phyloP scores from a whole-genome alignment of 2,888 invertebrate genomes.

The Itoplectis maculator region DNA sequence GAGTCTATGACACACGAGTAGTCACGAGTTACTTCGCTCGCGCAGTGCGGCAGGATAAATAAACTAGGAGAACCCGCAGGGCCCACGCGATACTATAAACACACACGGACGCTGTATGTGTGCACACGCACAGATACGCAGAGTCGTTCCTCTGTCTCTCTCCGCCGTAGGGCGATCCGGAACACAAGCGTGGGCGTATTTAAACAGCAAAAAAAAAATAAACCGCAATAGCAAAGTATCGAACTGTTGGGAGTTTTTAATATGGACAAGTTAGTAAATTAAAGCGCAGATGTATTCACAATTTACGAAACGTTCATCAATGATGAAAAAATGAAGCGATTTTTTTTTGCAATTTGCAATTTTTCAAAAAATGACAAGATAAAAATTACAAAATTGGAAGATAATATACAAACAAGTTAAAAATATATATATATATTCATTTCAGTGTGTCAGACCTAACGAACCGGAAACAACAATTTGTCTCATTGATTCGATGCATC shows the following conservation, averaged over 20 bases:
- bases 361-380: neutral
- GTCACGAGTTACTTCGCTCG: slow-evolving; percentile 32
- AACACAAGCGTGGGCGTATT: slow-evolving; percentile 34
- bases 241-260: neutral
- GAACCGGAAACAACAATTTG: slow-evolving; percentile 43
- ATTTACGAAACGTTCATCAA: no score
- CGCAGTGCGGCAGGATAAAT: slow-evolving; percentile 45
- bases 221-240: slow-evolving; percentile 11
- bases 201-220: neutral
- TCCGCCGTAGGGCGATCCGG: slow-evolving; percentile 28
- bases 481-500: slow-evolving; percentile 48
- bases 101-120: neutral
- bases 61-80: slow-evolving; percentile 47
- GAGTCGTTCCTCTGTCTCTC: neutral
- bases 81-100: slow-evolving; percentile 55
- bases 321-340: no score
- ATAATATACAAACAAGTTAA: neutral
- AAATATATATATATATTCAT: neutral
- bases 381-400: neutral
- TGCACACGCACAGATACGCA: no score
- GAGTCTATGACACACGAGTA: slow-evolving; percentile 37
- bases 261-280: neutral
- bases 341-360: no score
- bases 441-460: neutral
- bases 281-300: neutral